Evolutionary conservation across 92 coral and sea anemone species (phyloP).

Genomic region (Epizoanthus illoricatus): DNA sequence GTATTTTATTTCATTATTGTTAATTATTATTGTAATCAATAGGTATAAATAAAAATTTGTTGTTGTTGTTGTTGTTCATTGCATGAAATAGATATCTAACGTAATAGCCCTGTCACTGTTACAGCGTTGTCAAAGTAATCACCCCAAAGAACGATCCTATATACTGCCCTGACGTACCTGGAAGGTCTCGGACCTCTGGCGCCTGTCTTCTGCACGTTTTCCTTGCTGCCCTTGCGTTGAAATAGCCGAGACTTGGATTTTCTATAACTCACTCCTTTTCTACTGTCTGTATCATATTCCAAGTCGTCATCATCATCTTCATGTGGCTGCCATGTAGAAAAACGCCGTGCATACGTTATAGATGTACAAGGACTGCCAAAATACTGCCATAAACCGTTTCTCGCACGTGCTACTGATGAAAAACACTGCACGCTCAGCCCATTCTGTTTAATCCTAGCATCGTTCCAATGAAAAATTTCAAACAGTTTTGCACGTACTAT

Average conservation of each 20-base stretch:
- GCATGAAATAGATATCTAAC: no score
- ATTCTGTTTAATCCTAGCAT: neutral
- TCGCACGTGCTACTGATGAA: neutral
- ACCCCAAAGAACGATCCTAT: neutral
- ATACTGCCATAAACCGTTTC: neutral
- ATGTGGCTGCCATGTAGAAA: neutral
- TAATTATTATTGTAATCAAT: no score
- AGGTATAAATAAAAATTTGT: no score
- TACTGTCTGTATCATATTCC: slow-evolving; percentile 5
- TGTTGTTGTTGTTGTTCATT: no score
- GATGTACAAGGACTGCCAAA: neutral
- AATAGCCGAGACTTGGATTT: neutral
- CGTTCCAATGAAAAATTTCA: neutral
- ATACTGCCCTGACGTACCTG: neutral
- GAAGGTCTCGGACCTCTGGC: slow-evolving; percentile 12
- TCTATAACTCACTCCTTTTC: neutral
- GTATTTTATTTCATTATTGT: no score
- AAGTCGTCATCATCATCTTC: slow-evolving; percentile 12
- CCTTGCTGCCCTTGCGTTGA: neutral
- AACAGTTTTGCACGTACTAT: neutral
- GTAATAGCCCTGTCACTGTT: no score
- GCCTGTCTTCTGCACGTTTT: slow-evolving; percentile 25
- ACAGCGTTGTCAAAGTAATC: no score
- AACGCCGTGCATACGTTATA: neutral
- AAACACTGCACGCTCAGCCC: neutral